These are phyloP conservation scores for Zalophus californianus DNA, from an alignment of 2,797 vertebrate genomes.

Conservation along the genomic window DNA sequence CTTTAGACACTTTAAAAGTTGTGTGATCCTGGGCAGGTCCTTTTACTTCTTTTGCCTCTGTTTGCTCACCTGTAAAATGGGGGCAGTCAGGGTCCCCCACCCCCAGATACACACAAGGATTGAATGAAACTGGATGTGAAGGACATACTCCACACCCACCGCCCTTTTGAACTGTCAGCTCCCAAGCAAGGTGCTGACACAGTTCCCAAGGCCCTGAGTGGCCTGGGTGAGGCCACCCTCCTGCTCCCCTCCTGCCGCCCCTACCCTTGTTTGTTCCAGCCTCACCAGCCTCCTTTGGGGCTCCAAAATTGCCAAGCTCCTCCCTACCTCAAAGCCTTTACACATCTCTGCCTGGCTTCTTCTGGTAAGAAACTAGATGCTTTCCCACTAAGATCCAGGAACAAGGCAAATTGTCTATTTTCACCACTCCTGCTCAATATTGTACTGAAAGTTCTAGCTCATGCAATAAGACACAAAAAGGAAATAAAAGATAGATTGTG, in stretches of 20 bases:
- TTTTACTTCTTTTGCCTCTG: neutral
- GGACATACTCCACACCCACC: neutral
- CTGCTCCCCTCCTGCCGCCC: neutral
- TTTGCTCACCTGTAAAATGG: neutral
- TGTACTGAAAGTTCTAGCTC: neutral
- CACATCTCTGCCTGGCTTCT: neutral
- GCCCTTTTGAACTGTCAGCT: neutral
- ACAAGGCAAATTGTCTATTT: too few relatives aligned
- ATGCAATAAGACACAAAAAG: neutral
- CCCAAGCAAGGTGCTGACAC: neutral
- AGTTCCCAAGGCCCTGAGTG: neutral
- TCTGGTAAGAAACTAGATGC: too few relatives aligned
- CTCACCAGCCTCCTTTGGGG: neutral
- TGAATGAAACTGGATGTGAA: neutral
- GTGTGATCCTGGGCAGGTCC: neutral
- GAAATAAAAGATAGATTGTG: neutral
- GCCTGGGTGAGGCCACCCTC: neutral
- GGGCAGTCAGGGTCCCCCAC: neutral
- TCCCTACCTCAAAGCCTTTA: neutral
- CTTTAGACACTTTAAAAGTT: neutral
- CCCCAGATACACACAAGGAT: fast-evolving
- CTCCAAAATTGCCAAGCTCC: neutral
- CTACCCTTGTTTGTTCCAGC: neutral
- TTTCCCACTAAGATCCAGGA: too few relatives aligned
- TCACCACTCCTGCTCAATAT: too few relatives aligned